phyloP scores from a whole-genome alignment of 2,113 vertebrate species.

The Notiomystis cincta region DNA sequence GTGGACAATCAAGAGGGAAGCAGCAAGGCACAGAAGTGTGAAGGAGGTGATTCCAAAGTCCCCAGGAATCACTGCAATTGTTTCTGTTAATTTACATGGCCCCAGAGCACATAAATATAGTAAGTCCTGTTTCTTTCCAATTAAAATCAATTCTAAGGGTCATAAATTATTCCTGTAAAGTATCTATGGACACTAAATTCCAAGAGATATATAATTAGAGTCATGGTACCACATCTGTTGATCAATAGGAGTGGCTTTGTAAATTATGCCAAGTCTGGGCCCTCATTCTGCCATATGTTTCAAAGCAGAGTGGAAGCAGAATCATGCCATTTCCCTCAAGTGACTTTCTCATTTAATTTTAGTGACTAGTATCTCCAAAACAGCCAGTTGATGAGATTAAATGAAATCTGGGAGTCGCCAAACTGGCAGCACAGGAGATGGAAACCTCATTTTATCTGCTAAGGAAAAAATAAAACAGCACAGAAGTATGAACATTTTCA shows the following conservation, averaged over 20 bases:
- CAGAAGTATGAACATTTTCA: not conserved
- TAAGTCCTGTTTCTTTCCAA: not conserved
- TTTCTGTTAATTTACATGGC: not conserved
- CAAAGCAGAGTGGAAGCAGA: not conserved
- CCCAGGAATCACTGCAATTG: not conserved
- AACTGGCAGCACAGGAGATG: not conserved
- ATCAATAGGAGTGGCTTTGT: not conserved
- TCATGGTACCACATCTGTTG: not conserved
- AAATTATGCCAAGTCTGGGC: not conserved
- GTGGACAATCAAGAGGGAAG: not conserved
- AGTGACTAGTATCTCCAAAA: not conserved
- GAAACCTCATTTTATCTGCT: not conserved
- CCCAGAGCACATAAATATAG: not conserved
- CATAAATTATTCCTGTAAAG: not conserved
- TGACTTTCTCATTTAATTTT: not conserved
- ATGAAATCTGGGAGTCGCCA: not conserved
- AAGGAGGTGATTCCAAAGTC: not conserved
- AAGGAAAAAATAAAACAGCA: not conserved
- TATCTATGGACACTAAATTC: not conserved
- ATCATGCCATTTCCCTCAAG: not conserved
- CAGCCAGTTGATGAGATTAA: not conserved
- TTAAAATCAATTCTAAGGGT: not conserved
- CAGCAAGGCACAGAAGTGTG: not conserved
- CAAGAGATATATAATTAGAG: not conserved
- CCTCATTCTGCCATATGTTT: not conserved